Percentiles rank a stretch among this genome's conserved stretches.
phyloP scores from a whole-genome alignment of 2,888 invertebrate genomes.

The Ceriagrion tenellum region DNA sequence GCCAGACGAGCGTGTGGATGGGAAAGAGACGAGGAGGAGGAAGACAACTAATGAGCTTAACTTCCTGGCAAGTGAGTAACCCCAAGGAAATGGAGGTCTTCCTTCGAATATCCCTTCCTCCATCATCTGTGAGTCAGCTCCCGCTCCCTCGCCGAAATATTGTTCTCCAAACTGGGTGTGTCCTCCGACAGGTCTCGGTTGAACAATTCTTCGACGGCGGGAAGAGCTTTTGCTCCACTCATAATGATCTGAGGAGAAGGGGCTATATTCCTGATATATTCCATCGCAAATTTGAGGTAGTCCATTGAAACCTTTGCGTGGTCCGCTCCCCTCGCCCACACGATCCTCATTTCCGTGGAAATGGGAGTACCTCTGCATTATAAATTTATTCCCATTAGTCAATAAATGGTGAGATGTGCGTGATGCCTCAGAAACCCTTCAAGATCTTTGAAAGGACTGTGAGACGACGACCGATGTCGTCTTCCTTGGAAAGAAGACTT shows the following conservation, averaged over 20 bases:
- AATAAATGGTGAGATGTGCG: too few relatives aligned
- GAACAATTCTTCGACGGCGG: not conserved
- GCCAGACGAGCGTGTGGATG: not conserved
- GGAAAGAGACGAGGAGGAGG: slow-evolving; percentile 9
- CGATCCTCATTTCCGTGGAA: not conserved
- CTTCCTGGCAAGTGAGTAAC: slow-evolving; percentile 39
- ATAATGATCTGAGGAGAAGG: not conserved
- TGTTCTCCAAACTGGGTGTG: slow-evolving; percentile 31
- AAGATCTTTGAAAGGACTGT: too few relatives aligned
- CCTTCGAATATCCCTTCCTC: slow-evolving; percentile 24
- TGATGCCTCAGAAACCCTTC: too few relatives aligned
- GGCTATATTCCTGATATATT: not conserved
- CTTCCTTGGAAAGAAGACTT: too few relatives aligned
- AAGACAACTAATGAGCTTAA: slow-evolving; percentile 7
- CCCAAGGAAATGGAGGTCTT: slow-evolving; percentile 29
- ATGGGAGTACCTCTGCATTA: not conserved
- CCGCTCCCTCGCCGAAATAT: not conserved
- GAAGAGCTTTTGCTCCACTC: not conserved
- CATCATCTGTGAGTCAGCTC: slow-evolving; percentile 26
- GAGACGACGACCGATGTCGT: too few relatives aligned
- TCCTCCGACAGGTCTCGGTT: not conserved
- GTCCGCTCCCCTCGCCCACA: not conserved
- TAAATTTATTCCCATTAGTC: not conserved
- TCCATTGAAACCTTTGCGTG: too few relatives aligned
- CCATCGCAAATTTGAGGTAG: not conserved